Evolutionary conservation across 2,888 invertebrate genomes (phyloP), one percentile per base, ranked within the genome.

Genomic region (Cheilosia vulpina): DNA sequence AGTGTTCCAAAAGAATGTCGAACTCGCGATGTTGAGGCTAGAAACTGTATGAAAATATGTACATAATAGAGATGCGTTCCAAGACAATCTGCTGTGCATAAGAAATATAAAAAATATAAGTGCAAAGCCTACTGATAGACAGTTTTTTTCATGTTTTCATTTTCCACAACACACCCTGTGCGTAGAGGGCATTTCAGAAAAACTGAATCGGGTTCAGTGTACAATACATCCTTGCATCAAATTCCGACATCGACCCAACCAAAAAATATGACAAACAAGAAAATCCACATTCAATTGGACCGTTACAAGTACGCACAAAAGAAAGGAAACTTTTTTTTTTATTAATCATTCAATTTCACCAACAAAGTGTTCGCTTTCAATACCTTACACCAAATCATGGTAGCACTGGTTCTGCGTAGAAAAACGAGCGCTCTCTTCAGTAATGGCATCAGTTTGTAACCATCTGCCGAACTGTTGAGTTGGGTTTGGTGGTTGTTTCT

Each of bases 391-490:
- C 45, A 50, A 53, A 52, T 15, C 50, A 69, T 50, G 78, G 78
- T 71, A 78, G 71, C 78, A 78, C 78, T 78, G 69, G 69, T 55
- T 69, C 63, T 78, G 78, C 78, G 78, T 78, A 78, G 69, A 78
- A 78, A 78, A 68, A 68, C 31, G 27, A 43, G 41, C 63, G 27
- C 38, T 45, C 69, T 41, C 69, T 50, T 47, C 38, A 43, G 69
- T 57, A 55, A 57, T 31, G 62, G 76, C 60, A 53, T 73, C 78
- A 83, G 83, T 83, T 73, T 55, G 73, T 78, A 60, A 78, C 62
- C 78, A 73, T 73, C 66, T 63, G 78, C 55, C 68, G 66, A 83
- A 63, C 83, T 83, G 83, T 83, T 78, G 83, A 78, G 78, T 83
- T 71, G 31, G 41, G 45, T 58, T 62, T 31, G 24, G 34, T 57